Percentiles rank a stretch among this genome's conserved stretches.
phyloP scores from a whole-genome alignment of 1,140 invertebrate species.

The Achroia grisella region DNA sequence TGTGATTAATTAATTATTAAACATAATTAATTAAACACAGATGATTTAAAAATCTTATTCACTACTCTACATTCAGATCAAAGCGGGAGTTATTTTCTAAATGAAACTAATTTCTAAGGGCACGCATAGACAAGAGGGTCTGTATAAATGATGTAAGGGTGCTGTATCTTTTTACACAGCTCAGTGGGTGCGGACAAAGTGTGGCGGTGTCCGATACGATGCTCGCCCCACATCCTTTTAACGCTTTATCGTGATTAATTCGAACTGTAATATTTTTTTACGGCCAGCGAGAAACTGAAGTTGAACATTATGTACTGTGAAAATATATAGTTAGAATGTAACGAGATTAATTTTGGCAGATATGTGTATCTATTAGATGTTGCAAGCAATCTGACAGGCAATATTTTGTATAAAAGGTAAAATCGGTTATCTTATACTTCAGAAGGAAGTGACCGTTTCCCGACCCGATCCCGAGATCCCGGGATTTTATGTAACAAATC shows the following conservation, averaged over 20 bases:
- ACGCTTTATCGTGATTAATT: slow-evolving; percentile 7
- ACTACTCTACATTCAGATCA: slow-evolving; percentile 15
- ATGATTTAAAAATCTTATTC: neutral
- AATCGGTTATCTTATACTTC: too few relatives aligned
- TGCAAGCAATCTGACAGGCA: too few relatives aligned
- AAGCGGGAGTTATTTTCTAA: slow-evolving; percentile 25
- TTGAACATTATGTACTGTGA: too few relatives aligned
- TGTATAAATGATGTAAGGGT: slow-evolving; percentile 26
- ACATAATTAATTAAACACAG: neutral
- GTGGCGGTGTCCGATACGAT: neutral
- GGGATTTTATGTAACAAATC: too few relatives aligned
- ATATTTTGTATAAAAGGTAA: too few relatives aligned
- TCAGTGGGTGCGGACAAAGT: slow-evolving; percentile 36
- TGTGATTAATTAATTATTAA: too few relatives aligned
- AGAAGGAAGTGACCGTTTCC: too few relatives aligned
- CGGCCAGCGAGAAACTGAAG: too few relatives aligned
- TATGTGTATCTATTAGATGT: too few relatives aligned
- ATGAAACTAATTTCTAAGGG: slow-evolving; percentile 34
- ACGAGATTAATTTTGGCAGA: too few relatives aligned
- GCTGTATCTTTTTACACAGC: slow-evolving; percentile 37
- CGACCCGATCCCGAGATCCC: too few relatives aligned
- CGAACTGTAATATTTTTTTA: neutral
- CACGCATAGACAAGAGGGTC: slow-evolving; percentile 13
- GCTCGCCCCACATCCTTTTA: neutral
- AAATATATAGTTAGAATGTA: too few relatives aligned